Evolutionary conservation across 1,140 invertebrate species (phyloP).

Genomic region (Aphidius gifuensis): DNA sequence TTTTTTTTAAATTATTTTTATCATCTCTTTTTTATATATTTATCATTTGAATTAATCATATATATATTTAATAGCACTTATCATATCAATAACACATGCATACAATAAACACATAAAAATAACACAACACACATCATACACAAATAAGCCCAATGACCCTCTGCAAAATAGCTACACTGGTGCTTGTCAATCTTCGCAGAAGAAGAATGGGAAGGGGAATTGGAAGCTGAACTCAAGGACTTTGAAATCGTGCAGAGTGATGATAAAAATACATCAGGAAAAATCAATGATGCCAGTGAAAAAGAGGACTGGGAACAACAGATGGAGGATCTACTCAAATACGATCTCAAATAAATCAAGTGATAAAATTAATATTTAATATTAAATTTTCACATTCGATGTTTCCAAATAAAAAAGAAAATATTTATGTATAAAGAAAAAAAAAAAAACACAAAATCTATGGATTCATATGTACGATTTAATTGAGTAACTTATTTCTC

Average conservation of each 20-base stretch:
- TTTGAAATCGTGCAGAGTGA: conserved; percentile 75
- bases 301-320: conserved; percentile 61
- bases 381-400: background rate
- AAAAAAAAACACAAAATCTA: too few relatives aligned
- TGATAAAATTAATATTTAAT: conserved; percentile 5
- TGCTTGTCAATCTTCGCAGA: conserved; percentile 60
- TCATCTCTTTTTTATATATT: too few relatives aligned
- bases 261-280: conserved; percentile 27
- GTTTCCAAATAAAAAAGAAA: too few relatives aligned
- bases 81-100: conserved; percentile 26
- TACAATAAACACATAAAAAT: conserved; percentile 19
- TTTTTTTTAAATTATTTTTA: too few relatives aligned
- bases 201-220: conserved; percentile 91
- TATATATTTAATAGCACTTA: background rate
- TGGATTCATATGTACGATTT: background rate
- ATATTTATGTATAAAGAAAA: too few relatives aligned
- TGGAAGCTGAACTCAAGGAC: conserved; percentile 88
- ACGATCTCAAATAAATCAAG: conserved; percentile 49
- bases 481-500: background rate
- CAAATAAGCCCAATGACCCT: conserved; percentile 35
- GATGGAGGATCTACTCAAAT: conserved; percentile 60
- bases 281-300: conserved; percentile 31
- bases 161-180: conserved; percentile 49
- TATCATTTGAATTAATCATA: too few relatives aligned
- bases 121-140: conserved; percentile 23